Base-by-base conservation (phyloP, 2,888 invertebrate genomes). In the Oligia strigilis region DNA sequence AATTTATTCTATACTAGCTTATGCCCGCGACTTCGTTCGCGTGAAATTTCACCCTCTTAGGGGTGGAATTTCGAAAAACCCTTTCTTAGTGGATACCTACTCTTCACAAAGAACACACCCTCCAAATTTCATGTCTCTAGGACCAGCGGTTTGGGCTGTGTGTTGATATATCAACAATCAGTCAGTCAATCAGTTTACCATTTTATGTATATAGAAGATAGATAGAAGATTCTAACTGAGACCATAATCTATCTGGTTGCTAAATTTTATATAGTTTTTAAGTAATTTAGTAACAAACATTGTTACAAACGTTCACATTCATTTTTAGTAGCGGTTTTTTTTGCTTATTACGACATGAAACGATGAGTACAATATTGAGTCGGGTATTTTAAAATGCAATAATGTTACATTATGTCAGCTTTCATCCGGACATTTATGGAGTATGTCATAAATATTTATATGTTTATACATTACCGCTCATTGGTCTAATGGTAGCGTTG, bases 401-500 rank as follows among this genome's bases (percentile, higher is more conserved):
- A 49, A 69, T 11, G n/a, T 71, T 49, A 85, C 65, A 36, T 85
- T 36, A 62, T 14, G 49, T 55, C 23, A 17, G 78, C 58, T 64
- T 62, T 23, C 36, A 55, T 62, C 11, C 58, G 36, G 43, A 14
- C 14, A 55, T 74, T 81, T 86, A 82, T 60, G 64, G 65, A 69
- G 73, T 60, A 40, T 17, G 60, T 70, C 60, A 65, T 85, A 36
- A 81, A 80, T 85, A 85, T 82, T 82, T 19, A 86, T 60, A 52
- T 69, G 67, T 72, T 66, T 23, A 69, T 46, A 60, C 36, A 55
- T 83, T 64, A 79, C 23, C 29, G 36, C 23, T 64, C 19, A 64
- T 60, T 79, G 43, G n/a, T 0, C 19, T 83, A 66, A 66, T 83
- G 66, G 11, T 40, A 2, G 5, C n/a, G 4, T 43, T 66, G 19